Base-by-base conservation (phyloP, 1,140 invertebrate species). In the Andricus grossulariae region DNA sequence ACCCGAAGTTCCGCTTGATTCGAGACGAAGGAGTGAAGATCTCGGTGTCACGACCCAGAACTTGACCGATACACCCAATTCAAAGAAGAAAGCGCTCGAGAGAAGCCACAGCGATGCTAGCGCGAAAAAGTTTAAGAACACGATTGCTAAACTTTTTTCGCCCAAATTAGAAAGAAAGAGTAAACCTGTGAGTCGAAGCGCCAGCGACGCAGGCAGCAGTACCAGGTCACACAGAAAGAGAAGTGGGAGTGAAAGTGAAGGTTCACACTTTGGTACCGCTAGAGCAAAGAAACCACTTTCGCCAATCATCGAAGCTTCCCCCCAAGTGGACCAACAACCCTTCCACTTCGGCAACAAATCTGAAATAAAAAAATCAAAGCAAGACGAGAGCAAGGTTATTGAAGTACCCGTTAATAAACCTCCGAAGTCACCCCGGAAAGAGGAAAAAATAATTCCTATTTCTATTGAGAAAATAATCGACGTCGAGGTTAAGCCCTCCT, bases 71-170 rank as follows among this genome's bases (percentile, higher is more conserved):
- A 87, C 76, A 81, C 91, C 82, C 74, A 89, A 78, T 80, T 84
- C 79, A 4, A 90, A 86, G 74, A 91, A 87, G 88, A 93, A 81
- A 89, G 73, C 85, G 19, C 57, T 88, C 21, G 82, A 94, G 84
- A 91, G 95, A 71, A 95, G 94, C 76, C 93, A 93, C 76, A 95
- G 94, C 92, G 95, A 96, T 93, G 95, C 94, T 18, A 92, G 93
- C n/a, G 88, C 85, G 12, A 86, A 86, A 16, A 88, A 88, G 51
- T 19, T 89, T 45, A 90, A 86, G 21, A 80, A 84, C 19, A 80
- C 88, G 0, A 81, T 91, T 54, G 75, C 86, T 3, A 89, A 87
- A 71, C 81, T 90, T 15, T 88, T 90, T 76, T 87, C 89, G 0
- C 86, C 90, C 3, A 89, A 90, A 60, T 83, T 87, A 57, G 89